Evolutionary conservation across 2,888 invertebrate species (phyloP), one percentile per base, ranked within the genome.

Genomic region (Sepioteuthis lessoniana): DNA sequence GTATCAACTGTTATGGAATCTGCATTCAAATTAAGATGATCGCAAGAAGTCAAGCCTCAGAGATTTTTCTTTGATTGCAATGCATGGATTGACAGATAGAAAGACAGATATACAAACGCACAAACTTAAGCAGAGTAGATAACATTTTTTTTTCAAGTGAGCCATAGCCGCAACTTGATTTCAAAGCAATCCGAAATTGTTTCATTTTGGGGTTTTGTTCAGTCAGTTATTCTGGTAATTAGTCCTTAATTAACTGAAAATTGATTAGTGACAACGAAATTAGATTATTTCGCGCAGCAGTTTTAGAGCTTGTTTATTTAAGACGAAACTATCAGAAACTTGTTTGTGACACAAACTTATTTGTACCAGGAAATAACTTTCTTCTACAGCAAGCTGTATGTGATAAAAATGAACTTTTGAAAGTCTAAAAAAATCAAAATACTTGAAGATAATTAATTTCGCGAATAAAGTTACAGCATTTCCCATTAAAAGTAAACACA

Each of bases 181-280:
- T 76, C 10, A 8, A 31, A 76, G 21, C 28, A 31, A 60, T 0
- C 60, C 21, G n/a, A 76, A 76, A 76, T 76, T 10, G 31, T 31
- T 76, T 31, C 76, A 76, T 31, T 76, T 76, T 28, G 25, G 10
- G 76, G 76, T 8, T n/a, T 76, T 76, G 31, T 76, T 94, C 93
- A 94, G 92, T 94, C n/a, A 55, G 94, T 94, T 31, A 94, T 47
- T 60, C 55, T 37, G 46, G 93, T 38, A 60, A 92, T 47, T 76
- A 90, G 47, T 42, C 93, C 47, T 2, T 37, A 76, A 13, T 42
- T 93, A 93, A 25, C 92, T 37, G 60, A 13, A 8, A 55, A 19
- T 42, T 93, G 94, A 35, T 90, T 93, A 28, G 94, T 93, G 93
- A 94, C 94, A 60, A 94, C 91, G 46, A 94, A 93, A 90, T 94